Base-by-base conservation (phyloP, 2,113 vertebrate species). In the Notothenia coriiceps region DNA sequence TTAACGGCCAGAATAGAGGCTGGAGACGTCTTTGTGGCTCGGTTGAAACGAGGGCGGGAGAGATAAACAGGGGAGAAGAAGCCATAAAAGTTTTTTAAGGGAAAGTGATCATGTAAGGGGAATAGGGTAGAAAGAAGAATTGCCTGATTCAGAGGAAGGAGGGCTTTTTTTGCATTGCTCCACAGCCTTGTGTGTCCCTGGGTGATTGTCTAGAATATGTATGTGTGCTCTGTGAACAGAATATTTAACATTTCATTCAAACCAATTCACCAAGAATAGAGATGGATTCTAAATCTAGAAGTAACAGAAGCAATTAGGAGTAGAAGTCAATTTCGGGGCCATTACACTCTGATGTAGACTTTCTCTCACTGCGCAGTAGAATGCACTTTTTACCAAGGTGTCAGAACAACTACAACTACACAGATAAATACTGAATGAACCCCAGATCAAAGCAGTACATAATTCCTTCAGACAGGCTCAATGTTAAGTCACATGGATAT, bases 371-470 rank as follows among this genome's bases (percentile, higher is more conserved):
- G 46, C 1, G 35, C 74, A 79, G 54, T 60, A 82, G 55, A 84
- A 78, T 71, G 67, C 40, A 54, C 88, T 86, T 15, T 29, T 25
- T 14, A 59, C 56, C 35, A 62, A 15, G 67, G 60, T 56, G 33
- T 40, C 62, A 43, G 65, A 85, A 75, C 62, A 85, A 79, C 62
- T 1, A 50, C 63, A 65, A 29, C 51, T 17, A 71, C 76, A 40
- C 52, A 71, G 60, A 84, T 90, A 79, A 80, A 88, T 86, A 74
- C 20, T 20, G 78, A 78, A 89, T 50, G 9, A 79, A 59, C 70
- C 84, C 35, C 43, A 80, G 10, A 74, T 61, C 52, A 51, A 63
- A 81, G 64, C 65, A 18, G 20, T 65, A 56, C 8, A 10, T 10
- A 69, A 87, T 63, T 70, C 17, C 20, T 33, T 62, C 18, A 35